Evolutionary conservation across 2,888 invertebrate species (phyloP).

Genomic region (Lepidocyrtinus sp.): DNA sequence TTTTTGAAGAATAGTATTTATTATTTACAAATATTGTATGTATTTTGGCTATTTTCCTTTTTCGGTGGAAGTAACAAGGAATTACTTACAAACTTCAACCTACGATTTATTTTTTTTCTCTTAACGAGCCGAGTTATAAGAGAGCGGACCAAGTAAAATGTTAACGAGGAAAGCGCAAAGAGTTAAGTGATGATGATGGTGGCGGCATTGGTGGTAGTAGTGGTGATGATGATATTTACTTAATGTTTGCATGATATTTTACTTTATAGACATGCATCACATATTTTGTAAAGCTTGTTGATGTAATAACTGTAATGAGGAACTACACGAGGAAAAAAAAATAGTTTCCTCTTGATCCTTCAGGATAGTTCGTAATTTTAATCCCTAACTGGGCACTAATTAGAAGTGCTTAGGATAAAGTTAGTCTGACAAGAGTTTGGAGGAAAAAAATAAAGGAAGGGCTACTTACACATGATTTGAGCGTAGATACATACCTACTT

Average conservation of each 20-base stretch:
- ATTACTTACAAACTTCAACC: conserved; percentile 32
- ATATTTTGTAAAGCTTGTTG: background rate
- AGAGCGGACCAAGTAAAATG: conserved; percentile 34
- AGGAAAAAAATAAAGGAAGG: conserved; percentile 14
- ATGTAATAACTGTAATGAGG: background rate
- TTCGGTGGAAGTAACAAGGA: conserved; percentile 61
- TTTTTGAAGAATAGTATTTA: background rate
- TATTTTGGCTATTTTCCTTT: conserved; percentile 49
- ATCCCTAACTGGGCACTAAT: conserved; percentile 64
- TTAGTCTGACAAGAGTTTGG: conserved; percentile 47
- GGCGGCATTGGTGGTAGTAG: conserved; percentile 46
- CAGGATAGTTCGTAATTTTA: conserved; percentile 51
- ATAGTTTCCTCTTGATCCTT: conserved; percentile 19
- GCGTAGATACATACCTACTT: background rate
- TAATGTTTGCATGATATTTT: conserved; percentile 48
- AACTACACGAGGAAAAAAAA: background rate
- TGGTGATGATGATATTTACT: conserved; percentile 52
- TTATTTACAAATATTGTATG: background rate
- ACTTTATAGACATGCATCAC: conserved; percentile 26
- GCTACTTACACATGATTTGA: conserved; percentile 52
- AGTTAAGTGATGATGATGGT: conserved; percentile 19
- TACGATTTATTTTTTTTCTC: conserved; percentile 30
- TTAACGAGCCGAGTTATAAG: conserved; percentile 52
- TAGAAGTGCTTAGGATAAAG: conserved; percentile 61
- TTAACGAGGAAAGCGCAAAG: background rate